phyloP scores from a whole-genome alignment of 1,140 invertebrate genomes.

The Capitella teleta region DNA sequence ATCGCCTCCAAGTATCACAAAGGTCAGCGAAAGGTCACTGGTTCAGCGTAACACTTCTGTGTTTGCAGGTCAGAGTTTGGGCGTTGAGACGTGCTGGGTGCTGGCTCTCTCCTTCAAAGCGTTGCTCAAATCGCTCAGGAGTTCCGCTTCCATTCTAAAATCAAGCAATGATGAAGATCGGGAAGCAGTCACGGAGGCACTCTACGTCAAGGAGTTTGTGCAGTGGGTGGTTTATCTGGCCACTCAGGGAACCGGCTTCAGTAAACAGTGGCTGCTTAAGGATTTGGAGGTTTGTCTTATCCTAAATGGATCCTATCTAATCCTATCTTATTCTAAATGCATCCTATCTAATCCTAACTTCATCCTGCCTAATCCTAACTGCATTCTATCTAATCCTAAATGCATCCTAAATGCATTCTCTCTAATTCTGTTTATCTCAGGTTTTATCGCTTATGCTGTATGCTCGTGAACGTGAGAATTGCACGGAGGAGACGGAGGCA shows the following conservation, averaged over 20 bases:
- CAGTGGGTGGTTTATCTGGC: conserved; percentile 34
- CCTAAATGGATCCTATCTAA: not conserved
- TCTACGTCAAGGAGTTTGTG: conserved; percentile 29
- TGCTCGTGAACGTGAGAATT: conserved; percentile 11
- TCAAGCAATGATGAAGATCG: not conserved
- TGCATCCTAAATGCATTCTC: not conserved
- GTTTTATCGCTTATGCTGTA: conserved; percentile 36
- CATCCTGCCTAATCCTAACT: not conserved
- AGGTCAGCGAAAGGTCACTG: not conserved
- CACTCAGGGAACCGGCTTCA: conserved; percentile 34
- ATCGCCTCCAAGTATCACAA: conserved; percentile 10
- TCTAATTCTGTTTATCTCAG: conserved; percentile 14
- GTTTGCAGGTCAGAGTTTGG: not conserved
- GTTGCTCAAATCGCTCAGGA: conserved; percentile 19
- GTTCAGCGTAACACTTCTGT: not conserved
- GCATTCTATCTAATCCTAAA: not conserved
- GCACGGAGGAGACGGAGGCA: not conserved
- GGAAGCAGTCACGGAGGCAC: conserved; percentile 12
- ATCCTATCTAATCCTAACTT: not conserved
- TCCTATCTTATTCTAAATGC: not conserved
- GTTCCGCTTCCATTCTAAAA: too few relatives aligned
- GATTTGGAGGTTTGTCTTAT: conserved; percentile 33
- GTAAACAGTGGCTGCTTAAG: conserved; percentile 35
- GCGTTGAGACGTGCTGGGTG: conserved; percentile 27
- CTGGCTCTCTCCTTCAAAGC: conserved; percentile 33